Evolutionary conservation across 2,888 invertebrate species (phyloP).

Genomic region (Leucozona laternaria): DNA sequence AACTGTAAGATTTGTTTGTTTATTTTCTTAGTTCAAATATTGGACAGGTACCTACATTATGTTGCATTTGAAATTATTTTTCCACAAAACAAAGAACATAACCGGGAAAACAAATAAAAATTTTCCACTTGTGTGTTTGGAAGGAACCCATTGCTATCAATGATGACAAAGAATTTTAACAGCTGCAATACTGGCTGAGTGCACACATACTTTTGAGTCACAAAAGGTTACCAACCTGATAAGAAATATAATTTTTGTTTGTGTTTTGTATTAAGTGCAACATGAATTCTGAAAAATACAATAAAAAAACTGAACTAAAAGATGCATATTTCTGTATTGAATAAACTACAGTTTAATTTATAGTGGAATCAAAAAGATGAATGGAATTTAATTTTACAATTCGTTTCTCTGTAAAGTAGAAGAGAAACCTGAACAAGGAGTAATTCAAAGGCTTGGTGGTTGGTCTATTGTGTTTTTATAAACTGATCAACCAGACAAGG

Average conservation of each 20-base stretch:
- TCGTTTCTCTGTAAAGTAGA: too few species aligned
- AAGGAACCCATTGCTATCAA: conserved; percentile 37
- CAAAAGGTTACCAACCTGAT: conserved; percentile 62
- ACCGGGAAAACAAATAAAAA: not conserved
- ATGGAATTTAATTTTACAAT: too few species aligned
- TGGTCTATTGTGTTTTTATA: too few species aligned
- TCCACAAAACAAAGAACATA: not conserved
- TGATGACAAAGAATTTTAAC: conserved; percentile 23
- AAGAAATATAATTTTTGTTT: conserved; percentile 35
- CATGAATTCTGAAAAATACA: not conserved
- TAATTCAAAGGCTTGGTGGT: too few species aligned
- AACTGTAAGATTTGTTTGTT: not conserved
- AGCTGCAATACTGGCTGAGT: not conserved
- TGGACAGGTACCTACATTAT: not conserved
- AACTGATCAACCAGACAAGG: too few species aligned
- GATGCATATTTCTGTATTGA: too few species aligned
- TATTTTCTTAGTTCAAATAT: conserved; percentile 5
- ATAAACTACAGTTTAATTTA: too few species aligned
- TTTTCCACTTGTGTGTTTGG: not conserved
- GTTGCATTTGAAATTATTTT: not conserved
- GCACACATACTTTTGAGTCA: not conserved
- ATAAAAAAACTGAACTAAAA: not conserved
- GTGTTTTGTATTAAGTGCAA: not conserved
- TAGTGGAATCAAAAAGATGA: too few species aligned
- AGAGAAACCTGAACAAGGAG: too few species aligned